Evolutionary conservation across 2,888 invertebrate genomes (phyloP).

Genomic region (Tubulanus polymorphus): DNA sequence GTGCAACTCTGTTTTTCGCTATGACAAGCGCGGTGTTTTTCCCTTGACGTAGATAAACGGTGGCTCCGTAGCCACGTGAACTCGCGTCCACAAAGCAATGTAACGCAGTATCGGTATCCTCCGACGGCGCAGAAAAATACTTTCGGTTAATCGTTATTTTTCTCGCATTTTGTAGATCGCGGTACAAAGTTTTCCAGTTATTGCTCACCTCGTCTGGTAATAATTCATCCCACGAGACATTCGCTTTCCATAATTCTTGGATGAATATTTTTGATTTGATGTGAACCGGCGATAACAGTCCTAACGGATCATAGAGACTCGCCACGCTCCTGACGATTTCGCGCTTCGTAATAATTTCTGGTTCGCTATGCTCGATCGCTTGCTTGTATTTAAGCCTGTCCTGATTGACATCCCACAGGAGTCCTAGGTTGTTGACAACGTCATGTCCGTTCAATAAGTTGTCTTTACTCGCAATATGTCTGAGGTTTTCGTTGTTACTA

Average conservation of each 20-base stretch:
- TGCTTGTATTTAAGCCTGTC: conserved; percentile 4
- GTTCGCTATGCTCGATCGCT: background rate
- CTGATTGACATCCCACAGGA: conserved; percentile 5
- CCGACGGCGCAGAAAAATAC: no score
- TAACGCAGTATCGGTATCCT: no score
- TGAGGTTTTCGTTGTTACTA: conserved; percentile 4
- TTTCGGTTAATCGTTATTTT: no score
- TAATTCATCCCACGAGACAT: background rate
- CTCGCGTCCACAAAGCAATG: no score
- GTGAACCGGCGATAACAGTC: background rate
- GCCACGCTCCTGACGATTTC: conserved; percentile 8
- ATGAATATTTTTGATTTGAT: background rate
- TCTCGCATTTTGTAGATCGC: no score
- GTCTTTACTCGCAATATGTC: conserved; percentile 1
- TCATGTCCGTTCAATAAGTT: background rate
- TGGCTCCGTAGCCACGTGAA: background rate
- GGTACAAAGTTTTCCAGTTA: no score
- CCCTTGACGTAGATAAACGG: no score
- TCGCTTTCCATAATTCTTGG: background rate
- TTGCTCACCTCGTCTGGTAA: no score
- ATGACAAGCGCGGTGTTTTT: no score
- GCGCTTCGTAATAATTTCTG: conserved; percentile 4
- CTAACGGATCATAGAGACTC: conserved; percentile 8
- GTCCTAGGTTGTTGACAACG: conserved; percentile 7
- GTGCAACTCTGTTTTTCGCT: no score